These are phyloP conservation scores for Donacobius atricapilla DNA, from an alignment of 2,113 vertebrate genomes.

Conservation along the genomic window DNA sequence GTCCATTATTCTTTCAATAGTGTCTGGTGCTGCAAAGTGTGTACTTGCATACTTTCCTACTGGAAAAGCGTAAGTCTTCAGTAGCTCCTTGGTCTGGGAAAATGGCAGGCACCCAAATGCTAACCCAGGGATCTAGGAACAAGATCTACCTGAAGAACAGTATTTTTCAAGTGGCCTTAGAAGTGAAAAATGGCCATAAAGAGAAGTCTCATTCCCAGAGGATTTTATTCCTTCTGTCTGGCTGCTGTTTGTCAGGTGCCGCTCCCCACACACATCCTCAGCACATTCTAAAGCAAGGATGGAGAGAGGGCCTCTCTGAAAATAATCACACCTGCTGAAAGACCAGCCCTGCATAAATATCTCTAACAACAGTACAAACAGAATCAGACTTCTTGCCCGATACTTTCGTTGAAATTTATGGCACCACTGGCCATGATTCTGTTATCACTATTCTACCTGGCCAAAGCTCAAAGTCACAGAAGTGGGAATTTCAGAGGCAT, in stretches of 20 bases:
- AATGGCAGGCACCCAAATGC: conserved; percentile 56
- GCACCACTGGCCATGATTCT: not conserved
- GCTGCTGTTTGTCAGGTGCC: conserved; percentile 24
- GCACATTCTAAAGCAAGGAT: conserved; percentile 46
- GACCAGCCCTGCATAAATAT: conserved; percentile 53
- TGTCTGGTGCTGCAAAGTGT: conserved; percentile 43
- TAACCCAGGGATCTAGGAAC: conserved; percentile 32
- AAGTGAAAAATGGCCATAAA: conserved; percentile 46
- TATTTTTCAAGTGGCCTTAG: conserved; percentile 60
- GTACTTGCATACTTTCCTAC: conserved; percentile 49
- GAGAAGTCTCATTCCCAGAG: conserved; percentile 34
- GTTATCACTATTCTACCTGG: conserved; percentile 60
- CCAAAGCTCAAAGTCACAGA: conserved; percentile 29
- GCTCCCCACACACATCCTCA: not conserved
- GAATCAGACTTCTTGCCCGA: conserved; percentile 6
- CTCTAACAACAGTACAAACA: conserved; percentile 55
- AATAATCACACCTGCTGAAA: conserved; percentile 67
- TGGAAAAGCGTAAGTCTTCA: conserved; percentile 60
- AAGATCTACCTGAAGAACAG: conserved; percentile 61
- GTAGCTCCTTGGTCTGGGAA: conserved; percentile 60
- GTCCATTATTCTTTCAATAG: conserved; percentile 72
- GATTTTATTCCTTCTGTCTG: conserved; percentile 28
- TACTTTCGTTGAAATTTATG: conserved; percentile 52
- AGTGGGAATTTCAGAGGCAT: conserved; percentile 37
- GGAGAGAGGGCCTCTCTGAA: conserved; percentile 53